Evolutionary conservation across 1,140 invertebrate genomes (phyloP).

Genomic region (Eurosta solidaginis): DNA sequence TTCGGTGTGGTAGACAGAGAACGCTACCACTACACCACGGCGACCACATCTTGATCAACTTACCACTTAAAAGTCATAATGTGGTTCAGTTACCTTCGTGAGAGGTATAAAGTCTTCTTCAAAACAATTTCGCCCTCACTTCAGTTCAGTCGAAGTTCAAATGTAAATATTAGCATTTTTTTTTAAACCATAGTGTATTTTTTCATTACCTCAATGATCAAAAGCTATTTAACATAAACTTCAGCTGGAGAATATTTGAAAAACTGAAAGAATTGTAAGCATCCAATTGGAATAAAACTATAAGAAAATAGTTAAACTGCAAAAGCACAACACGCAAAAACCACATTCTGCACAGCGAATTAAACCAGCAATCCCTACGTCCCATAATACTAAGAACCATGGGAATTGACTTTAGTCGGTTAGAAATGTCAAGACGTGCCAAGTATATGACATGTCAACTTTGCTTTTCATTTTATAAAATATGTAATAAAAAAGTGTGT

Average conservation of each 20-base stretch:
- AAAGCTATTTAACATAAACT: constrained; percentile 27
- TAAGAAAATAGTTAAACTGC: neutral
- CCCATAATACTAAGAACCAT: neutral
- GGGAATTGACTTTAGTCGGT: constrained; percentile 25
- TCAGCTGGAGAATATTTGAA: neutral
- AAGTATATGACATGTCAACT: constrained; percentile 24
- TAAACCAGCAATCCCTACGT: neutral
- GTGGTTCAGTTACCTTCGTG: no score
- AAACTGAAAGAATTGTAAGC: constrained; percentile 5
- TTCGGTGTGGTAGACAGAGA: no score
- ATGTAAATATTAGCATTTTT: neutral
- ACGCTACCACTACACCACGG: no score
- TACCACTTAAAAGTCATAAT: no score
- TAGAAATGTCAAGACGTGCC: constrained; percentile 8
- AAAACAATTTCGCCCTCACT: no score
- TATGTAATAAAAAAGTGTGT: no score
- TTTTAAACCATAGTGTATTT: neutral
- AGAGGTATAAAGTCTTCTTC: no score
- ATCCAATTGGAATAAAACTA: neutral
- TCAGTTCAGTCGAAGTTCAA: no score
- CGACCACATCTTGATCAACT: no score
- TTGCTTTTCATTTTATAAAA: neutral
- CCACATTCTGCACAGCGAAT: neutral
- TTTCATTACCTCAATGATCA: constrained; percentile 13
- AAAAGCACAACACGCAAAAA: neutral